These are phyloP conservation scores for Synanthedon andrenaeformis DNA, from an alignment of 2,888 invertebrate species.

Conservation along the genomic window DNA sequence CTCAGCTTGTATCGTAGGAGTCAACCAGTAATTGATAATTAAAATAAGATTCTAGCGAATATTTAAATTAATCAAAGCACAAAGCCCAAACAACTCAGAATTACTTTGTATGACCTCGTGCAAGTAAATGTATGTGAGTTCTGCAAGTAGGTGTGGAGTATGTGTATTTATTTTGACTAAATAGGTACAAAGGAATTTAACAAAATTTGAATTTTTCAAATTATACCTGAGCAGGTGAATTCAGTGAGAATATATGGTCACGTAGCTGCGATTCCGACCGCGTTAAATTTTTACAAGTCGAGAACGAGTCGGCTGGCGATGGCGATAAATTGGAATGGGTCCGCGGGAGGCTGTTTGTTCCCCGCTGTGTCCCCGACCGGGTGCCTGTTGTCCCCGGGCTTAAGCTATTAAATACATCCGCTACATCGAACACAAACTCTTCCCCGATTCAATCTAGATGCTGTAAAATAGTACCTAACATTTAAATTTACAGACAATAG, in stretches of 20 bases:
- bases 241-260: constrained; percentile 15
- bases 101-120: too few species aligned
- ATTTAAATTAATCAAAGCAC: too few species aligned
- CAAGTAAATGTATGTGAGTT: too few species aligned
- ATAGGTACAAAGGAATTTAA: too few species aligned
- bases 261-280: constrained; percentile 16
- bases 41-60: too few species aligned
- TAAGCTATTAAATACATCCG: constrained; percentile 4
- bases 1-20: too few species aligned
- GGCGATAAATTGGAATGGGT: constrained; percentile 30
- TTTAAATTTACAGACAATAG: too few species aligned
- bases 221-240: neutral
- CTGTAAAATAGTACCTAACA: neutral
- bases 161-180: too few species aligned
- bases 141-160: too few species aligned
- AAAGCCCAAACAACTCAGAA: too few species aligned
- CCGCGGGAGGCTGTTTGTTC: constrained; percentile 23
- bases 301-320: constrained; percentile 6
- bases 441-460: constrained; percentile 1
- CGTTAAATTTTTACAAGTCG: constrained; percentile 26
- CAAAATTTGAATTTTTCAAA: neutral
- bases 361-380: constrained; percentile 4
- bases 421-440: neutral
- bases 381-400: constrained; percentile 14
- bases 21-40: too few species aligned